Evolutionary conservation across 1,140 invertebrate genomes (phyloP).

Genomic region (Fopius arisanus): DNA sequence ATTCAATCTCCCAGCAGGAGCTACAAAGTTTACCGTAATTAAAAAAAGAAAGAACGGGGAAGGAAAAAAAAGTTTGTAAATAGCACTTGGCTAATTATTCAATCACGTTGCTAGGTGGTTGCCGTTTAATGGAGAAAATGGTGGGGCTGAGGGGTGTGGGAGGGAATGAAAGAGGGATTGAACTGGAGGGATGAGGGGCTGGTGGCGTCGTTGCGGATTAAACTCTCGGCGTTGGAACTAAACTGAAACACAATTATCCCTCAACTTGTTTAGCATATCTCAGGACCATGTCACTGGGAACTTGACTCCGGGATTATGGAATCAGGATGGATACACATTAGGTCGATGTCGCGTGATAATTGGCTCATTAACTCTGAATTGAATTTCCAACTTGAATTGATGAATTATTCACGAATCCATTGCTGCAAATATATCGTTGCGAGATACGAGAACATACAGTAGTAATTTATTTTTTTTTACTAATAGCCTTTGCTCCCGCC

Average conservation of each 20-base stretch:
- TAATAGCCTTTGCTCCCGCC: too few species aligned
- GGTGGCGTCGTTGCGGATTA: slow-evolving; percentile 23
- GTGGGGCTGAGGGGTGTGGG: slow-evolving; percentile 9
- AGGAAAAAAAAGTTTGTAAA: background rate
- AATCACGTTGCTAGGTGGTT: background rate
- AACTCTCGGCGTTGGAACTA: slow-evolving; percentile 9
- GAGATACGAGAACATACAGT: too few species aligned
- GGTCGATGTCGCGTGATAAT: background rate
- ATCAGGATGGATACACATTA: background rate
- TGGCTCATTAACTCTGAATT: background rate
- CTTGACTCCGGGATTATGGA: background rate
- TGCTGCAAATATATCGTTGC: too few species aligned
- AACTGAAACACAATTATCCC: slow-evolving; percentile 31
- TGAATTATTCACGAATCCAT: too few species aligned
- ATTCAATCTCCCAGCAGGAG: background rate
- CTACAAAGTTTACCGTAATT: background rate
- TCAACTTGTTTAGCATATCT: slow-evolving; percentile 28
- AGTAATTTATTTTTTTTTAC: too few species aligned
- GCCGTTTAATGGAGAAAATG: slow-evolving; percentile 12
- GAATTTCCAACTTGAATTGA: background rate
- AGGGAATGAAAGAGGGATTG: slow-evolving; percentile 15
- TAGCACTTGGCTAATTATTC: slow-evolving; percentile 13
- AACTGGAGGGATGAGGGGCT: background rate
- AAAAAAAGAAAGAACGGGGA: background rate
- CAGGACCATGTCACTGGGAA: background rate